Evolutionary conservation across 2,797 vertebrate species (phyloP).

Genomic region (Sebastes itinus): DNA sequence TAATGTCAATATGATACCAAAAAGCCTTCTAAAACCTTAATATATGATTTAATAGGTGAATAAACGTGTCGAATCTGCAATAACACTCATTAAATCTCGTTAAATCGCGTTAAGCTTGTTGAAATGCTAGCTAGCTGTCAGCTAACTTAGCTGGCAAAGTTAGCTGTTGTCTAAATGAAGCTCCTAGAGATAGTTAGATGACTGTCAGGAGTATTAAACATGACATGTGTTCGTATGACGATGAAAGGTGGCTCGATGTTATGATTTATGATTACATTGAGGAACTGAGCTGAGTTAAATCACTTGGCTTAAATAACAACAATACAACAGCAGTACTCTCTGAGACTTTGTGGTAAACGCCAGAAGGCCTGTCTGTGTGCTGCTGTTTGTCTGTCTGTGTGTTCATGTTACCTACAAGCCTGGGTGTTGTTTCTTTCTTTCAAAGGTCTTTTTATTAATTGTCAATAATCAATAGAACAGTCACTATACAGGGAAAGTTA

Average conservation of each 20-base stretch:
- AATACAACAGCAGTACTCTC: not conserved
- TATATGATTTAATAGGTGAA: fast-evolving
- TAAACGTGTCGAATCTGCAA: fast-evolving
- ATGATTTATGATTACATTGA: fast-evolving
- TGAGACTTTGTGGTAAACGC: constrained; percentile 44
- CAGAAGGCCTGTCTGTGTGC: constrained; percentile 53
- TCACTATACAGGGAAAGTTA: no score
- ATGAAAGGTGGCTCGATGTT: not conserved
- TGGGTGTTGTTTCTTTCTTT: not conserved
- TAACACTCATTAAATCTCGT: not conserved
- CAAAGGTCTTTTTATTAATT: no score
- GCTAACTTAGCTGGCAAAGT: constrained; percentile 53
- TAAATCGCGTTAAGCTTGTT: constrained; percentile 12
- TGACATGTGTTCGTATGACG: not conserved
- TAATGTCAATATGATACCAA: not conserved
- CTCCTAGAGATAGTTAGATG: not conserved
- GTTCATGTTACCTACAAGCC: not conserved
- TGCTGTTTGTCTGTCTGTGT: constrained; percentile 28
- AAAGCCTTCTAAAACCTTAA: fast-evolving
- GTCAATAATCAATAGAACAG: no score
- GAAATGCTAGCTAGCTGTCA: constrained; percentile 33
- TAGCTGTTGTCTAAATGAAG: constrained; percentile 42
- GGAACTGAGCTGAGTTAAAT: not conserved
- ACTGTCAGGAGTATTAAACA: not conserved
- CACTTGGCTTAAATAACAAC: no score